Conservation (phyloP, 2,797 vertebrate genomes). For the Paguma larvata region DNA sequence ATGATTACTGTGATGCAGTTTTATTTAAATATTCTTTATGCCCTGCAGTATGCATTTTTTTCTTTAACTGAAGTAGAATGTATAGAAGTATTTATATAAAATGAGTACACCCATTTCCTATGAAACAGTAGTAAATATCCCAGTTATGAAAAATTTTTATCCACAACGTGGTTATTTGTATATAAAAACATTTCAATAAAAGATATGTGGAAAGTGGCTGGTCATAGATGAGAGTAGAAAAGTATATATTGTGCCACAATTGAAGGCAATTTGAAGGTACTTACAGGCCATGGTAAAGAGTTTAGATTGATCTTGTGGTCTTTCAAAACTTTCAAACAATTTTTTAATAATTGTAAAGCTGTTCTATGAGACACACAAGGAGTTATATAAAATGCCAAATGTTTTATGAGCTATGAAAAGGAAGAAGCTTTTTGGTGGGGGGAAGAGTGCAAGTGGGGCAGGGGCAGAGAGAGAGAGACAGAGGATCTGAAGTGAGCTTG, state of each 20-base stretch:
- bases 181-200: constrained; percentile 54
- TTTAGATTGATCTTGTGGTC: constrained; percentile 20
- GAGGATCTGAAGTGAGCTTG: too few relatives aligned
- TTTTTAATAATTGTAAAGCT: constrained; percentile 13
- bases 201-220: not conserved
- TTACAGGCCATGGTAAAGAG: not conserved
- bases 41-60: not conserved
- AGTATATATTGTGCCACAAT: not conserved
- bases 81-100: not conserved
- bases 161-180: not conserved
- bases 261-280: constrained; percentile 32
- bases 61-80: not conserved
- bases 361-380: not conserved
- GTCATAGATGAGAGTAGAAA: not conserved
- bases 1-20: constrained; percentile 39
- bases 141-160: constrained; percentile 15
- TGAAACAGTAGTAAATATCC: not conserved
- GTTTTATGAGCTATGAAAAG: not conserved
- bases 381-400: constrained; percentile 3
- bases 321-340: constrained; percentile 46
- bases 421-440: not conserved
- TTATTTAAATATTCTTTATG: constrained; percentile 44
- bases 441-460: too few relatives aligned
- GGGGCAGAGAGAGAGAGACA: too few relatives aligned
- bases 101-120: not conserved